Evolutionary conservation across 2,888 invertebrate species (phyloP).

Genomic region (Sussaba pulchella): DNA sequence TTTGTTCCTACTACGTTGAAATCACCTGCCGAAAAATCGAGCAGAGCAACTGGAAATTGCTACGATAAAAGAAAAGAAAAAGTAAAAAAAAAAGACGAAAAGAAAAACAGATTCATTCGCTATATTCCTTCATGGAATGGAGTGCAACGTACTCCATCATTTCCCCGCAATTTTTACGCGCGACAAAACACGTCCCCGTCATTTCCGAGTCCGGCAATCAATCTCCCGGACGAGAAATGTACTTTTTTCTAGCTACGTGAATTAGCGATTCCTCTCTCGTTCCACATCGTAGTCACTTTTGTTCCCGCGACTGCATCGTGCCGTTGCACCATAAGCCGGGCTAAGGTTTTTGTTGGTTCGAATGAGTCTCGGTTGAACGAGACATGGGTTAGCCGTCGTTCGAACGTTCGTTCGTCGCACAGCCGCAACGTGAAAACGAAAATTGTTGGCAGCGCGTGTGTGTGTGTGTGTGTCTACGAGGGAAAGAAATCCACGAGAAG

Average conservation of each 20-base stretch:
- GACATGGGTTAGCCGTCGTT: slow-evolving; percentile 14
- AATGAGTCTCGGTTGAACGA: slow-evolving; percentile 5
- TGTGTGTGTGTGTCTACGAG: background rate
- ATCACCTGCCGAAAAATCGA: slow-evolving; percentile 12
- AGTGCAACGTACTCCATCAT: slow-evolving; percentile 30
- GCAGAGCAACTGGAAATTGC: background rate
- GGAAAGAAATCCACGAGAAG: background rate
- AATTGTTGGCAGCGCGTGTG: background rate
- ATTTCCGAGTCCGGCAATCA: slow-evolving; percentile 30
- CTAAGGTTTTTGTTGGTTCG: slow-evolving; percentile 6
- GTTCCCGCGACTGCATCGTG: background rate
- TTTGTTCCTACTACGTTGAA: background rate
- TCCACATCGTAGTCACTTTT: background rate
- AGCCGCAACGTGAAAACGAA: background rate
- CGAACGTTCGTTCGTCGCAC: background rate
- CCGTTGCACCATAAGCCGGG: background rate
- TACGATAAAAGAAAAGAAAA: background rate
- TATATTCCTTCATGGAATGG: background rate
- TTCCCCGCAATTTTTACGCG: slow-evolving; percentile 18
- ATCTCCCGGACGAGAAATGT: slow-evolving; percentile 52
- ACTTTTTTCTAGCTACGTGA: slow-evolving; percentile 14
- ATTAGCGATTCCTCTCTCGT: slow-evolving; percentile 34
- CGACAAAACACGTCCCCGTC: slow-evolving; percentile 50
- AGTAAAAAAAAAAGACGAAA: background rate
- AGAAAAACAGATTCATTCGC: background rate